These are phyloP conservation scores for Mechanitis messenoides DNA, from an alignment of 2,888 invertebrate species.

Conservation along the genomic window DNA sequence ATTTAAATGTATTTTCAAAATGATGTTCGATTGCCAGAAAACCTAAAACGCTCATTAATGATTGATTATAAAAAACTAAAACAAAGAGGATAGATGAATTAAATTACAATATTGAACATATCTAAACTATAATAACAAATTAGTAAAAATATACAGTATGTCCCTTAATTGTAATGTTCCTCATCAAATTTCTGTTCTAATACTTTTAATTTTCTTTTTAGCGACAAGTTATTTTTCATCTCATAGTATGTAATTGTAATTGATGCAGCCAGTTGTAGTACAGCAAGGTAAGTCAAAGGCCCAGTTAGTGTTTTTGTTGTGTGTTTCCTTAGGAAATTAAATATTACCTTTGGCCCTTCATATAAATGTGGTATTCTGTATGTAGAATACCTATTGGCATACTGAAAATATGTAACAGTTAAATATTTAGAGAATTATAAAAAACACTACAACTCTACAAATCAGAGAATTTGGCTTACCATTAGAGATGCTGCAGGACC, in stretches of 20 bases:
- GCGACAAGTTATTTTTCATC: conserved; percentile 64
- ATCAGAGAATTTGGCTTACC: conserved; percentile 50
- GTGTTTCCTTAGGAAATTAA: conserved; percentile 70
- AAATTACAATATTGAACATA: conserved; percentile 31
- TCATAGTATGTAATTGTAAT: conserved; percentile 79
- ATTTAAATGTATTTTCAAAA: no score
- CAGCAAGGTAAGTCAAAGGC: conserved; percentile 62
- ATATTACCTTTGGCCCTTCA: conserved; percentile 72
- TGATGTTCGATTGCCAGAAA: no score
- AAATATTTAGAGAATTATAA: no score
- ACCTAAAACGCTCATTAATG: no score
- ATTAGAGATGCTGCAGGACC: conserved; percentile 78
- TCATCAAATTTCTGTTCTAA: conserved; percentile 48
- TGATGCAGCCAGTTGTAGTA: conserved; percentile 73
- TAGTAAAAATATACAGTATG: not conserved
- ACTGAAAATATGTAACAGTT: conserved; percentile 55
- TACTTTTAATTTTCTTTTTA: conserved; percentile 55
- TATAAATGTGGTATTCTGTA: conserved; percentile 79
- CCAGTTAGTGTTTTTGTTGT: conserved; percentile 74
- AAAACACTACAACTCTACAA: no score
- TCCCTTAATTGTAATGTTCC: not conserved
- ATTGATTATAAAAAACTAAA: no score
- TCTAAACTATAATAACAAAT: conserved; percentile 11
- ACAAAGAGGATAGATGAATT: conserved; percentile 15
- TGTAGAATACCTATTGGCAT: conserved; percentile 79